Conservation (phyloP, 2,888 invertebrate genomes). For the Drosophila phalerata region DNA sequence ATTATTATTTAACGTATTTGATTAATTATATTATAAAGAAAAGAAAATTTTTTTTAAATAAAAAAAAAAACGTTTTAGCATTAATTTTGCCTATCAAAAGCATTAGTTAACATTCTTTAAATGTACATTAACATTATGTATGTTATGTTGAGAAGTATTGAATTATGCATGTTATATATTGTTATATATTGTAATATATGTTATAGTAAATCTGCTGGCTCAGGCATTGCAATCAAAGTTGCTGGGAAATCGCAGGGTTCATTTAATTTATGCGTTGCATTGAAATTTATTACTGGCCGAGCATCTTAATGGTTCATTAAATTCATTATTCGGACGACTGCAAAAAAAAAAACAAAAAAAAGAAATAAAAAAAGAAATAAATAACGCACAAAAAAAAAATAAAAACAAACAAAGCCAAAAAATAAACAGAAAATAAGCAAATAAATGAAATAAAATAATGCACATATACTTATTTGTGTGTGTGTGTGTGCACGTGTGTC, state of each 20-base stretch:
- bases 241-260: constrained; percentile 36
- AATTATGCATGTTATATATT: constrained; percentile 5
- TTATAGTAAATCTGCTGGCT: constrained; percentile 32
- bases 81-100: no score
- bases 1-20: no score
- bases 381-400: constrained; percentile 1
- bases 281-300: constrained; percentile 82
- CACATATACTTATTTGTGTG: constrained; percentile 46
- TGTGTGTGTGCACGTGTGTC: constrained; percentile 24
- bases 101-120: not conserved
- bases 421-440: constrained; percentile 29
- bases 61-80: no score
- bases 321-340: constrained; percentile 82
- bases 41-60: no score
- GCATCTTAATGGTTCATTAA: constrained; percentile 85
- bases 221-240: constrained; percentile 58
- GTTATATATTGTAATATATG: no score
- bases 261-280: constrained; percentile 82
- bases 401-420: constrained; percentile 22
- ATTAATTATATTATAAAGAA: no score
- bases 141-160: constrained; percentile 7
- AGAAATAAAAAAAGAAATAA: constrained; percentile 20
- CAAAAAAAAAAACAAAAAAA: constrained; percentile 53
- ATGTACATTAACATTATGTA: not conserved
- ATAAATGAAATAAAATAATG: constrained; percentile 72